Evolutionary conservation across 2,797 vertebrate species (phyloP).

Genomic region (Lemur catta): DNA sequence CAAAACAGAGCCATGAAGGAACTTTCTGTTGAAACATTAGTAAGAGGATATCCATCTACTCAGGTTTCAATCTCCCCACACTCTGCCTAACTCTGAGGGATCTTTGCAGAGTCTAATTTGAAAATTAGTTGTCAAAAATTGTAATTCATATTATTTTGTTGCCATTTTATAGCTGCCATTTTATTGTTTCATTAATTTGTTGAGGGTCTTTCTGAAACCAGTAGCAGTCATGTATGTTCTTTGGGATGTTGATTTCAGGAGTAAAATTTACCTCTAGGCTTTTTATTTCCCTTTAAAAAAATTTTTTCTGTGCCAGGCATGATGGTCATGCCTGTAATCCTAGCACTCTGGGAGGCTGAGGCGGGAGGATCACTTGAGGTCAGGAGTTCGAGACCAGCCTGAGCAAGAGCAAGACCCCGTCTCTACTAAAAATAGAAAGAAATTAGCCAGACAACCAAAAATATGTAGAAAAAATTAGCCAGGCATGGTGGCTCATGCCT

Average conservation of each 20-base stretch:
- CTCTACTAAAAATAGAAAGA: too few species aligned
- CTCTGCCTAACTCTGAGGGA: background rate
- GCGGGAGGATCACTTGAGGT: too few species aligned
- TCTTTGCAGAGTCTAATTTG: background rate
- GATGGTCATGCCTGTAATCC: too few species aligned
- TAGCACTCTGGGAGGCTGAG: too few species aligned
- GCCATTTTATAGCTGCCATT: background rate
- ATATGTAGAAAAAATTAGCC: too few species aligned
- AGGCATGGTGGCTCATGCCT: too few species aligned
- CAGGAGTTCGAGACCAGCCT: too few species aligned
- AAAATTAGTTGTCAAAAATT: background rate
- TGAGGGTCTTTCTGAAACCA: background rate
- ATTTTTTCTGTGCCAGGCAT: too few species aligned
- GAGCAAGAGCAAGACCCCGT: too few species aligned
- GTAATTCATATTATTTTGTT: background rate
- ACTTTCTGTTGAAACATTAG: background rate
- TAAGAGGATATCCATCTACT: background rate
- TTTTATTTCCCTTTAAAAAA: background rate
- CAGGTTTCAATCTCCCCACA: background rate
- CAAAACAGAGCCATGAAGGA: background rate
- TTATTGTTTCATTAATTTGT: background rate
- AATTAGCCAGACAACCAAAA: too few species aligned
- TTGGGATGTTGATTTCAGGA: background rate
- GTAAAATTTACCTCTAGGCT: background rate
- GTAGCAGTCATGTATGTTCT: background rate